A percentile compares a stretch with the other conserved stretches of the same genome.
phyloP scores from a whole-genome alignment of 2,888 invertebrate species.

The Fragum whitleyi region DNA sequence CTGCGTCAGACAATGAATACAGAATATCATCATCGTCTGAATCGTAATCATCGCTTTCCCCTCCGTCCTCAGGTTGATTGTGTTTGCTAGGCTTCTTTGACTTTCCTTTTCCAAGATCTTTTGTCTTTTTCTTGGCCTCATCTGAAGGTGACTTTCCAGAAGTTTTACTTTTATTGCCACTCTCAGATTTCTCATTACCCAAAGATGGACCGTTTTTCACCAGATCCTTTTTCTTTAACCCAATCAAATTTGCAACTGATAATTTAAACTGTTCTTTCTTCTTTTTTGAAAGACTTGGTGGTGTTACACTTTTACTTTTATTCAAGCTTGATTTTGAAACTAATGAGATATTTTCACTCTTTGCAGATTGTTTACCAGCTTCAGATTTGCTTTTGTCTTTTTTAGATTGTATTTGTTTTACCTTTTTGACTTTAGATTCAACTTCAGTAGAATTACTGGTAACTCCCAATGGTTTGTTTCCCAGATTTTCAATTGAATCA shows the following conservation, averaged over 20 bases:
- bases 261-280: conserved; percentile 35
- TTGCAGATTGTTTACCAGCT: not conserved
- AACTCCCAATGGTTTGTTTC: not conserved
- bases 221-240: conserved; percentile 21
- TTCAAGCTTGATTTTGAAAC: not conserved
- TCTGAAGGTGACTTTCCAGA: not conserved
- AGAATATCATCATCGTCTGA: conserved; percentile 71
- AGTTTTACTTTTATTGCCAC: not conserved
- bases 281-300: conserved; percentile 19
- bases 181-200: conserved; percentile 2
- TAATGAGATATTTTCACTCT: not conserved
- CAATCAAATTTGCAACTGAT: conserved; percentile 39
- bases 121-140: not conserved
- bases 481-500: not conserved
- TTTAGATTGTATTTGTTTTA: not conserved
- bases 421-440: not conserved
- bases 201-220: not conserved
- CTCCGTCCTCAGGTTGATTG: not conserved
- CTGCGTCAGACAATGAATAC: conserved; percentile 67
- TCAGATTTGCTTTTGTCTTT: not conserved
- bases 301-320: not conserved
- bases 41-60: not conserved
- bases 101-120: not conserved
- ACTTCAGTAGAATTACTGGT: not conserved
- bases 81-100: not conserved